Percentiles rank a stretch among this genome's conserved stretches.
Evolutionary conservation across 2,797 vertebrate genomes (phyloP).

Genomic region (Sebastiscus tertius): DNA sequence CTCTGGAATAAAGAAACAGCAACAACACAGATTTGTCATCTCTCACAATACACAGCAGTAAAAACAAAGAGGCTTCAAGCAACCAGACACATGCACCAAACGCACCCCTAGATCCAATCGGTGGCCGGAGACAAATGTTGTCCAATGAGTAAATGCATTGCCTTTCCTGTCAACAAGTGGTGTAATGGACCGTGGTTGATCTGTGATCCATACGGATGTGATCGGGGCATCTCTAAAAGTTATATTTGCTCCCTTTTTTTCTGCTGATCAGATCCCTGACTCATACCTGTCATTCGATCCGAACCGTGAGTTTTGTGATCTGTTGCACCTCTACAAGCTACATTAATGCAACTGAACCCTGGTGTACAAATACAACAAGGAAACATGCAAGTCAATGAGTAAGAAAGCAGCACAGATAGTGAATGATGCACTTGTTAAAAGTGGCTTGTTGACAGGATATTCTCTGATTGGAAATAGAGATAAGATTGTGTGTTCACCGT

Average conservation of each 20-base stretch:
- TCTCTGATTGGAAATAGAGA: background rate
- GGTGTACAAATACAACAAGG: background rate
- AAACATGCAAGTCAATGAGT: background rate
- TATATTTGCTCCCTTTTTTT: background rate
- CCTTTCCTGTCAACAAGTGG: background rate
- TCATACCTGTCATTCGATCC: background rate
- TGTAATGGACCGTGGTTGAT: background rate
- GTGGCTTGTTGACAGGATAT: background rate
- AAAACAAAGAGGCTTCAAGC: background rate
- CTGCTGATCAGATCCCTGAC: background rate
- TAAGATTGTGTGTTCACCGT: background rate
- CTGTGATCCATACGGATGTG: background rate
- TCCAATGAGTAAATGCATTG: background rate
- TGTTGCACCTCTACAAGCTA: no score
- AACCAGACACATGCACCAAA: background rate
- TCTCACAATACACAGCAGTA: background rate
- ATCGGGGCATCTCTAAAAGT: background rate
- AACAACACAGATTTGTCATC: background rate
- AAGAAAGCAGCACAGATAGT: background rate
- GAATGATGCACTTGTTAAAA: background rate
- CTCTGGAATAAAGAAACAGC: background rate
- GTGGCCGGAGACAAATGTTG: background rate
- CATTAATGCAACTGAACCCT: background rate
- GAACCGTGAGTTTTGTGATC: background rate
- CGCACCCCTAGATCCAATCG: background rate